Base-by-base conservation (phyloP, 2,888 invertebrate genomes). In the Vanessa cardui region DNA sequence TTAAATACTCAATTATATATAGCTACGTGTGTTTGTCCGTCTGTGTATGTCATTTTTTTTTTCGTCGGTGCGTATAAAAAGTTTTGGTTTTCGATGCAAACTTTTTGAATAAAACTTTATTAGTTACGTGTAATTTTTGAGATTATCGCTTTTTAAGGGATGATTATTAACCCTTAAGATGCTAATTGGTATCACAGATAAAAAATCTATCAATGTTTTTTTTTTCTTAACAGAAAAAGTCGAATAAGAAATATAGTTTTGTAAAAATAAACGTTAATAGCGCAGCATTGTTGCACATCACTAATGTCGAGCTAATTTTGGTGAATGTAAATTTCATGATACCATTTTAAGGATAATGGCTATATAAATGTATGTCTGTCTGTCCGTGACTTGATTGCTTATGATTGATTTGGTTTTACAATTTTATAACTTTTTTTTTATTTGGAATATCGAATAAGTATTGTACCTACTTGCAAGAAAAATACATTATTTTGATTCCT, bases 251-350 rank as follows among this genome's bases (percentile, higher is more conserved):
- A 33, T 8, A 9, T 56, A 7, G 56, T 39, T 39, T 56, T 12
- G 12, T 12, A 3, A 39, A 39, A 39, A 39, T 56, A 39, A 16
- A 52, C 7, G n/a, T 56, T 33, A 18, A 56, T 39, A 39, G 56
- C 33, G 8, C 56, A 18, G 39, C 33, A 39, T 39, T n/a, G 33
- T 18, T 18, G n/a, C 39, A 56, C 33, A 39, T 12, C 33, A 33
- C 33, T 18, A 39, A 39, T 56, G 33, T 56, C 18, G 3, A 56
- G 16, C 56, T 18, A 39, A 56, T 56, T 56, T 56, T 56, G 56
- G 39, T 18, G 56, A 56, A 56, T 18, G n/a, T 39, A 18, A 39
- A 56, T 56, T 56, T 56, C 39, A 18, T 39, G 56, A 56, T 39
- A 7, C 56, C 56, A 18, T 39, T 56, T 39, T 18, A 18, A 33